These are phyloP conservation scores for Damaliscus lunatus DNA, from an alignment of 2,113 vertebrate species.

Conservation along the genomic window DNA sequence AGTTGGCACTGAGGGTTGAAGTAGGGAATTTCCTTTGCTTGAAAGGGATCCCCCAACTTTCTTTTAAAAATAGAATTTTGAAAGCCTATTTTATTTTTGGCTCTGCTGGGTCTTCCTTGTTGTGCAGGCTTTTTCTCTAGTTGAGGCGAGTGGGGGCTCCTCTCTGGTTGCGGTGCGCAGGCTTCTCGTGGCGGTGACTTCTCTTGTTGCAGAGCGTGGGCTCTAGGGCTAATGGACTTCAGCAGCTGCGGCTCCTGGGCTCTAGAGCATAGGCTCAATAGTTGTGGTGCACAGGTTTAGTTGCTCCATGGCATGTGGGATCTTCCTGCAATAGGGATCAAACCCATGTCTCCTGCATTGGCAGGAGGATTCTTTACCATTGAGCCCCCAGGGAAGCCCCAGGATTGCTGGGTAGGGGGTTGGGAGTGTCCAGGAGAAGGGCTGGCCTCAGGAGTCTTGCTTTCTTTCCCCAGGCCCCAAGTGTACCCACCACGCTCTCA, in stretches of 20 bases:
- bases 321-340: background rate
- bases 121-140: background rate
- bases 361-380: background rate
- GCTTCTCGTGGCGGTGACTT: background rate
- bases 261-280: background rate
- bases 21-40: background rate
- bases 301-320: background rate
- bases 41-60: background rate
- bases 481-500: constrained; percentile 51
- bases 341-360: background rate
- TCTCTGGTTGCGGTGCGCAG: background rate
- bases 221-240: background rate
- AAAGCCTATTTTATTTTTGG: background rate
- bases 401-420: background rate
- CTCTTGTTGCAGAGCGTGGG: background rate
- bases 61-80: background rate
- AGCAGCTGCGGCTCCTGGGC: background rate
- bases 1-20: background rate
- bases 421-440: background rate
- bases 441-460: background rate
- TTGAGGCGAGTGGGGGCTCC: background rate
- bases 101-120: background rate
- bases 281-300: background rate
- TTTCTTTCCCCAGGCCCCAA: constrained; percentile 54
- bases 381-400: background rate